These are phyloP conservation scores for Sebastiscus tertius DNA, from an alignment of 2,797 vertebrate genomes.

Conservation along the genomic window DNA sequence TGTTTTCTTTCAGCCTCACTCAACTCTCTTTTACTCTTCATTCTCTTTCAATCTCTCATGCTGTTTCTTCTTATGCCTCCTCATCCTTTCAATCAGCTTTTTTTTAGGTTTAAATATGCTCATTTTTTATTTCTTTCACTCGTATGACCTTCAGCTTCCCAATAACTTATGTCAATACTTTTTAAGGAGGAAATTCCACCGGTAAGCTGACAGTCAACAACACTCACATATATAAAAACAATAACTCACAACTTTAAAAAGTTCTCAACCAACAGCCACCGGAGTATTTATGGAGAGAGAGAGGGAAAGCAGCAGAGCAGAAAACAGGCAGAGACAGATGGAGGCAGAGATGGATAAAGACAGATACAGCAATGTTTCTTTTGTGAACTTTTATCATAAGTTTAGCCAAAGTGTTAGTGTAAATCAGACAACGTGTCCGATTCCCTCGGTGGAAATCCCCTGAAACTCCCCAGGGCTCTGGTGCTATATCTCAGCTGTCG, in stretches of 20 bases:
- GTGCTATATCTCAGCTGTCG: slow-evolving; percentile 79
- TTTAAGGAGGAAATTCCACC: neutral
- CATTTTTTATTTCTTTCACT: neutral
- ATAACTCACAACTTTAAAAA: slow-evolving; percentile 15
- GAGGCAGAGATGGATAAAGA: slow-evolving; percentile 61
- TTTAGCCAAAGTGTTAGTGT: slow-evolving; percentile 82
- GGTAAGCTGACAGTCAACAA: neutral
- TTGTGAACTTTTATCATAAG: slow-evolving; percentile 78
- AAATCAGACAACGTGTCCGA: slow-evolving; percentile 79
- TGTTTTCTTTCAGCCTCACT: slow-evolving; percentile 56
- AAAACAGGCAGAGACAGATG: slow-evolving; percentile 53
- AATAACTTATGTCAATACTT: neutral
- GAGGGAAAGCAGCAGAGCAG: slow-evolving; percentile 23
- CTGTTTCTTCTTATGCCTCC: slow-evolving; percentile 5
- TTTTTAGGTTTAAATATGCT: neutral
- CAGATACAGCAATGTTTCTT: slow-evolving; percentile 67
- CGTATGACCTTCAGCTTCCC: neutral
- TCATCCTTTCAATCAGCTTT: neutral
- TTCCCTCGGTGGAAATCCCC: slow-evolving; percentile 80
- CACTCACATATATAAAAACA: neutral
- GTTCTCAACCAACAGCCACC: neutral
- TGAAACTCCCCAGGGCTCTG: slow-evolving; percentile 76
- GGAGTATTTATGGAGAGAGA: slow-evolving; percentile 17
- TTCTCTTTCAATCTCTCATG: neutral
- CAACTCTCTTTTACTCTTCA: neutral